Evolutionary conservation across 2,113 vertebrate species (phyloP), one percentile per base, ranked within the genome.

Genomic region (Nansenia antarctica): DNA sequence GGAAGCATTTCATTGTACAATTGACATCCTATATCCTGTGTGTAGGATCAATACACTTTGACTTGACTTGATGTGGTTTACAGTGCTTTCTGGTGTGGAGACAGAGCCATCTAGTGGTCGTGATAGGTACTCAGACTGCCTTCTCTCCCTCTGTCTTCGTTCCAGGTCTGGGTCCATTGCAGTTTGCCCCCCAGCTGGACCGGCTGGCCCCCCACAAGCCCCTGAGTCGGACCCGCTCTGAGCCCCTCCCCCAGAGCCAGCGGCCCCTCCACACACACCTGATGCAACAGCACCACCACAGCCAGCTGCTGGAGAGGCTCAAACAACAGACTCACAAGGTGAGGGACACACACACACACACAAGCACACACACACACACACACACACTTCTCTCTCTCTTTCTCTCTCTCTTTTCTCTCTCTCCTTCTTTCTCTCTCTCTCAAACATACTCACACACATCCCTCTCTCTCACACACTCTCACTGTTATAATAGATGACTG

Each of bases 221-320:
- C 0, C 90, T 98, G 89, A 95, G 96, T 87, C 90, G 97, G 77
- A 96, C 96, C 0, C 95, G 95, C 73, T 98, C 97, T 0, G 97
- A 98, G 74, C 97, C 97, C 1, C 91, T 98, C 70, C 95, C 97
- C 24, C 95, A 93, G 67, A 98, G 92, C 92, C 89, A 81, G 65
- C 88, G 72, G 73, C 88, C 73, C 60, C 93, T 3, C 80, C 94
- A 94, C 91, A 67, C 93, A 82, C 95, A 96, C 1, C 91, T 95
- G 63, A 94, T 94, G 65, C 94, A 96, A 70, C 94, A 96, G 45
- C 88, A 93, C 0, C 95, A 93, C 57, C 91, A 81, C 72, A 87
- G 86, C 2, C 89, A 92, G 75, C 74, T 90, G 20, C 86, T 90
- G 69, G 89, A 90, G 81, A 79, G 87, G 62, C 88, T 98, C 61